Conservation (phyloP, 1,140 invertebrate genomes). For the Zaprionus camerounensis region DNA sequence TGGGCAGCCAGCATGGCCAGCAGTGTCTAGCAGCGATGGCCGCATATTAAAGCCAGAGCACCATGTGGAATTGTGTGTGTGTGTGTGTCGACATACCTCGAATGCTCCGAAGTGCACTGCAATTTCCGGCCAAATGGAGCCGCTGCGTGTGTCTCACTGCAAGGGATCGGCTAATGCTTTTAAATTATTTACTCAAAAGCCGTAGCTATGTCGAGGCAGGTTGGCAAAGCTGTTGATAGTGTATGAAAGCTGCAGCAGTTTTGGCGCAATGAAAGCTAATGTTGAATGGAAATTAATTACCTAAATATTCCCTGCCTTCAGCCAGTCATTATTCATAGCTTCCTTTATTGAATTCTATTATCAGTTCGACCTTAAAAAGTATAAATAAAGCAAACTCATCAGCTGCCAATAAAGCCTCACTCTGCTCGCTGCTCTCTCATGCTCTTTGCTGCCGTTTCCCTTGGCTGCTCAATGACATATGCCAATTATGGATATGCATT, state of each 20-base stretch:
- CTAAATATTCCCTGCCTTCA: neutral
- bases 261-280: no score
- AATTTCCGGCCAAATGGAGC: conserved; percentile 46
- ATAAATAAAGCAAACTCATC: neutral
- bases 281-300: no score
- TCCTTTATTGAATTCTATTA: neutral
- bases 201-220: no score
- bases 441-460: neutral
- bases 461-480: conserved; percentile 34
- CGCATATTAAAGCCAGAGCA: conserved; percentile 9
- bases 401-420: neutral
- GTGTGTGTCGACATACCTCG: conserved; percentile 16
- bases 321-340: neutral
- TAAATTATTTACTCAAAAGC: neutral
- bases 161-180: neutral
- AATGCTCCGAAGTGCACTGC: conserved; percentile 37
- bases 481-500: conserved; percentile 60
- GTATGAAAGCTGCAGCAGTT: neutral
- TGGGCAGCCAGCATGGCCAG: neutral
- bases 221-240: neutral
- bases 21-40: neutral
- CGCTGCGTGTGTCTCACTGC: conserved; percentile 7
- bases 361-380: neutral
- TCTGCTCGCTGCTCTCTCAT: neutral
- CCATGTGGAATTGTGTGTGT: neutral